Conservation (phyloP, 2,113 vertebrate genomes). For the pig (Sus scrofa) region DNA sequence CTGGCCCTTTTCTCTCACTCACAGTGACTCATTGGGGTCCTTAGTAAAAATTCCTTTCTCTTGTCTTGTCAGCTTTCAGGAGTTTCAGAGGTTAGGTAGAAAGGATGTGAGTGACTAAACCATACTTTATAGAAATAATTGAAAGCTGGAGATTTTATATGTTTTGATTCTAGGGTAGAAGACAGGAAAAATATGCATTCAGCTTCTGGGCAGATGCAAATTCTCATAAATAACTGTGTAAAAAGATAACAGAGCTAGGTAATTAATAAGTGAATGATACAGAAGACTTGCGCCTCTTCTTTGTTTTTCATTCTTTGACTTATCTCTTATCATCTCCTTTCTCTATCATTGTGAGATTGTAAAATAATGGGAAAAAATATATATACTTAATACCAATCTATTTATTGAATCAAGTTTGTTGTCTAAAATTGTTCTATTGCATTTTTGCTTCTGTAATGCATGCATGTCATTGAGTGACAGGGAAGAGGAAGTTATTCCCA, state of each 20-base stretch:
- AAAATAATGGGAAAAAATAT: not conserved
- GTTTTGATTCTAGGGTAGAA: constrained; percentile 21
- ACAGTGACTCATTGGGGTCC: not conserved
- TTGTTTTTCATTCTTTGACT: constrained; percentile 1
- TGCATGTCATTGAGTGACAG: not conserved
- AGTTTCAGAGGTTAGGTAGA: not conserved
- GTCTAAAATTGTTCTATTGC: not conserved
- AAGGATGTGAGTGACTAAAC: not conserved
- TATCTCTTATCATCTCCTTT: not conserved
- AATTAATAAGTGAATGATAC: not conserved
- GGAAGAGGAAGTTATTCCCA: not conserved
- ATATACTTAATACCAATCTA: not conserved
- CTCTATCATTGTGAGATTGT: not conserved
- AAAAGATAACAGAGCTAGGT: not conserved
- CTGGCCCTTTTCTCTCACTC: not conserved
- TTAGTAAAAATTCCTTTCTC: not conserved
- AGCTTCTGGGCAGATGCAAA: not conserved
- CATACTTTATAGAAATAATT: not conserved
- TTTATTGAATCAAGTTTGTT: not conserved
- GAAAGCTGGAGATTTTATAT: not conserved
- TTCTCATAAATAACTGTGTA: not conserved
- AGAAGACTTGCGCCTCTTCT: not conserved
- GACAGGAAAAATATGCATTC: not conserved
- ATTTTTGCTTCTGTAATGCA: not conserved
- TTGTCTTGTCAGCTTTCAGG: not conserved